phyloP scores from a whole-genome alignment of 2,888 invertebrate species.

The Harpalus rufipes region DNA sequence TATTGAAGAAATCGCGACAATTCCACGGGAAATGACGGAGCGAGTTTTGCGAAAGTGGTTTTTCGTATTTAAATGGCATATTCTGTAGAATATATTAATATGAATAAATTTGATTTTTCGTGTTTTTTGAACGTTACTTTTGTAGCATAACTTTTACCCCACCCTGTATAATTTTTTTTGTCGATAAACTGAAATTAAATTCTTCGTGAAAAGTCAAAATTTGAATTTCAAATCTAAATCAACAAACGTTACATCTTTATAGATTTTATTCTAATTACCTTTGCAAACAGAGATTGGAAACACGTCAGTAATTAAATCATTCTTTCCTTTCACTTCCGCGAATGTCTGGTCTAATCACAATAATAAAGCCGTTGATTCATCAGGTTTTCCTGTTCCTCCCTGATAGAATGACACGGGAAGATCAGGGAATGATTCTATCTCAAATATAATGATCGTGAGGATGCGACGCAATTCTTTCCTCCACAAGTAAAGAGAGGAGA shows the following conservation, averaged over 20 bases:
- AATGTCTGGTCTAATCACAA: conserved; percentile 26
- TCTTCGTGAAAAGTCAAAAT: conserved; percentile 1
- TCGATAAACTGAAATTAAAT: too few relatives aligned
- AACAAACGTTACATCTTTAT: neutral
- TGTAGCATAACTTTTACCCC: too few relatives aligned
- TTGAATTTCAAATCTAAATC: conserved; percentile 11
- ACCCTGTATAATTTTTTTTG: too few relatives aligned
- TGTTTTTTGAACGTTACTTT: too few relatives aligned
- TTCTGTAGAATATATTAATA: too few relatives aligned
- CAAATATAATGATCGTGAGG: conserved; percentile 30
- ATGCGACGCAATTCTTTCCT: conserved; percentile 1
- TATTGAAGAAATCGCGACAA: too few relatives aligned
- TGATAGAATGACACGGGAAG: conserved; percentile 3
- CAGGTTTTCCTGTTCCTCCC: neutral
- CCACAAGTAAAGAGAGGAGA: neutral
- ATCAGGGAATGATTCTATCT: conserved; percentile 45
- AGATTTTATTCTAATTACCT: conserved; percentile 19
- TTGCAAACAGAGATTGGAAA: conserved; percentile 4
- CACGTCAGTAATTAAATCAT: conserved; percentile 27
- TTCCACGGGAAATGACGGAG: too few relatives aligned
- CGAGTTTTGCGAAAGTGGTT: too few relatives aligned
- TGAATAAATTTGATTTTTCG: too few relatives aligned
- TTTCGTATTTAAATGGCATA: too few relatives aligned
- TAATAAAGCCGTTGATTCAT: conserved; percentile 22
- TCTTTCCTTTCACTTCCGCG: neutral